These are phyloP conservation scores for Cavia porcellus DNA, from an alignment of 2,113 vertebrate genomes.

Conservation along the genomic window DNA sequence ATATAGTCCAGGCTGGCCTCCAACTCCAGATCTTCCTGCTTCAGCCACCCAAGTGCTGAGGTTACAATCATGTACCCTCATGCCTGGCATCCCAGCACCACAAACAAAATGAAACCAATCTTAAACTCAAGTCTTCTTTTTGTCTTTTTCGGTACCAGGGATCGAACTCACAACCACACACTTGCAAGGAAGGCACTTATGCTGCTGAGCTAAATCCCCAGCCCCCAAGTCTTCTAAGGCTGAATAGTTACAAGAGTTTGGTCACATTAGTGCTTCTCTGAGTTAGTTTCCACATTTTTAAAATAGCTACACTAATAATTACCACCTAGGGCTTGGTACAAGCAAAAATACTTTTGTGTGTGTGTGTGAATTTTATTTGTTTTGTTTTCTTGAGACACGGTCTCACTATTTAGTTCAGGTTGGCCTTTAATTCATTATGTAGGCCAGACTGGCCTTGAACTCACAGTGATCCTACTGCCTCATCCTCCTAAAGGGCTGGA, in stretches of 20 bases:
- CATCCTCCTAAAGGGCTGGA: neutral
- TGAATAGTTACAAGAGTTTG: constrained; percentile 51
- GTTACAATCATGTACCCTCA: neutral
- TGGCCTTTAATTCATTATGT: neutral
- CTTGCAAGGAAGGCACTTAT: too few species aligned
- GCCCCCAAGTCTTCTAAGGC: neutral
- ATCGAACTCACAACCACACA: too few species aligned
- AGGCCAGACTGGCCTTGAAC: neutral
- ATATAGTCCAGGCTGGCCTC: neutral
- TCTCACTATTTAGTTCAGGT: neutral
- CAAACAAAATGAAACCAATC: neutral
- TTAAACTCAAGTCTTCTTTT: constrained; percentile 25
- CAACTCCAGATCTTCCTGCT: neutral
- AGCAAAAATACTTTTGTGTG: neutral
- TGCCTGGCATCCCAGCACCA: neutral
- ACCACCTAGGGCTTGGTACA: neutral
- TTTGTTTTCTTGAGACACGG: neutral
- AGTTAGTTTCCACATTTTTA: constrained; percentile 50
- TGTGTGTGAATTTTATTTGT: neutral
- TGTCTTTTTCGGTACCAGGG: too few species aligned
- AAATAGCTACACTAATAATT: constrained; percentile 55
- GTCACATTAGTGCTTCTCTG: constrained; percentile 32
- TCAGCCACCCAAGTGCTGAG: neutral
- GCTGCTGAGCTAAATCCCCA: too few species aligned
- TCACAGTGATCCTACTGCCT: neutral